These are phyloP conservation scores for Chydorus sphaericus DNA, from an alignment of 2,888 invertebrate genomes.

Conservation along the genomic window DNA sequence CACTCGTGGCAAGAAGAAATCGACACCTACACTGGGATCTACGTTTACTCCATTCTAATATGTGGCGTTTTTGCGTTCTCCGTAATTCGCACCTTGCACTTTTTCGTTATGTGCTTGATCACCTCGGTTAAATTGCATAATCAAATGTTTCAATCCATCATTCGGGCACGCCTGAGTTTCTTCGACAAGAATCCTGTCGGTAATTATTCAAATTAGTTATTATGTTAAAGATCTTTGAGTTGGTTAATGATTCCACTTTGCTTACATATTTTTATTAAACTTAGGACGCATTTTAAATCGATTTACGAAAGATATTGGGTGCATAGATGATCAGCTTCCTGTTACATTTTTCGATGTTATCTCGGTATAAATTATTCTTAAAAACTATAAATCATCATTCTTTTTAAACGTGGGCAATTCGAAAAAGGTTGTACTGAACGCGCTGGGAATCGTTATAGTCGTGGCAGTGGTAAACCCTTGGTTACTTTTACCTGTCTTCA, in stretches of 20 bases:
- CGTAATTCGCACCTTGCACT: slow-evolving; percentile 28
- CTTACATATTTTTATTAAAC: neutral
- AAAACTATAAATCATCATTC: no score
- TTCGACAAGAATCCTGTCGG: slow-evolving; percentile 80
- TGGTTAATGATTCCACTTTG: neutral
- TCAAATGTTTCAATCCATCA: slow-evolving; percentile 32
- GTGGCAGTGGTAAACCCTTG: slow-evolving; percentile 32
- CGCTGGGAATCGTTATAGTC: slow-evolving; percentile 33
- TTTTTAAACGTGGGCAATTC: no score
- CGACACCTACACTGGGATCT: slow-evolving; percentile 24
- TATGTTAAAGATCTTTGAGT: neutral
- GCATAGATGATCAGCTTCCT: slow-evolving; percentile 57
- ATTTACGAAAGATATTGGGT: slow-evolving; percentile 70
- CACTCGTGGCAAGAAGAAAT: neutral
- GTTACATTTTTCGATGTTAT: slow-evolving; percentile 37
- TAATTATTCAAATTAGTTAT: slow-evolving; percentile 24
- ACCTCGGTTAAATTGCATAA: slow-evolving; percentile 34
- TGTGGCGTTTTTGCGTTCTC: slow-evolving; percentile 25
- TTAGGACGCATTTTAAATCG: slow-evolving; percentile 51
- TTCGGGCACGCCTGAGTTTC: slow-evolving; percentile 40
- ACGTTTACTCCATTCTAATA: slow-evolving; percentile 29
- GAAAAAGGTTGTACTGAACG: slow-evolving; percentile 19
- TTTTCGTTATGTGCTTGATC: slow-evolving; percentile 28
- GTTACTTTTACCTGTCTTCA: slow-evolving; percentile 26
- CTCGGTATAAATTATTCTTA: slow-evolving; percentile 20